Evolutionary conservation across 2,888 invertebrate genomes (phyloP), one percentile per base, ranked within the genome.

Genomic region (Lapara coniferarum): DNA sequence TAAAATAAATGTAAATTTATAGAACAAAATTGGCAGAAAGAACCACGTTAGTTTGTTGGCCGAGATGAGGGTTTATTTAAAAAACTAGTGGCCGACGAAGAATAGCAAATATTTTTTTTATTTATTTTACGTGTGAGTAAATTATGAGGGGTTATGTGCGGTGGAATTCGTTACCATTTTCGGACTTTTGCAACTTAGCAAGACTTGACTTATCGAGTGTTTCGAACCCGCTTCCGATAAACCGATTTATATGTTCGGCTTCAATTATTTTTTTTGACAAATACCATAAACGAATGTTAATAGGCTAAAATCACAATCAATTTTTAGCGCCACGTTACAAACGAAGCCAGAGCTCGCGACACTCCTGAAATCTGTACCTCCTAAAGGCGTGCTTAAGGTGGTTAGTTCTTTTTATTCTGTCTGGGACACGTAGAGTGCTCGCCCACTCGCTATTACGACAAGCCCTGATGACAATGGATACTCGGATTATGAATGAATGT

Each of bases 321-420:
- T 30, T 56, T 56, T 25, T 25, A 25, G 25, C 25, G 25, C 25
- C 25, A 30, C 6, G 56, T 25, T 37, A 37, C 19, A 25, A 16
- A 56, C 25, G 51, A 19, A 13, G 25, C 13, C 56, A 25, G 19
- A 16, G 46, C 46, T 16, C 19, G 63, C 49, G 19, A 63, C 63
- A 63, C 10, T 49, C 49, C 63, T 63, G 19, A 63, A 49, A 63
- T 63, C 46, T 63, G 63, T 19, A 49, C 63, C 63, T 13, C 63
- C 63, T 46, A 63, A 63, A 63, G 49, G 63, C 63, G 46, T 19
- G 13, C 63, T 63, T 63, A 63, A 63, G 63, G 63, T 63, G 63
- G 49, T 63, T 46, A 49, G 19, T 63, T 63, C 63, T 19, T 63
- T 63, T 63, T 63, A 63, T 63, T 63, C 46, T 63, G 63, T 63